Base-by-base conservation (phyloP, 1,140 invertebrate genomes). In the Thaumatotibia leucotreta region DNA sequence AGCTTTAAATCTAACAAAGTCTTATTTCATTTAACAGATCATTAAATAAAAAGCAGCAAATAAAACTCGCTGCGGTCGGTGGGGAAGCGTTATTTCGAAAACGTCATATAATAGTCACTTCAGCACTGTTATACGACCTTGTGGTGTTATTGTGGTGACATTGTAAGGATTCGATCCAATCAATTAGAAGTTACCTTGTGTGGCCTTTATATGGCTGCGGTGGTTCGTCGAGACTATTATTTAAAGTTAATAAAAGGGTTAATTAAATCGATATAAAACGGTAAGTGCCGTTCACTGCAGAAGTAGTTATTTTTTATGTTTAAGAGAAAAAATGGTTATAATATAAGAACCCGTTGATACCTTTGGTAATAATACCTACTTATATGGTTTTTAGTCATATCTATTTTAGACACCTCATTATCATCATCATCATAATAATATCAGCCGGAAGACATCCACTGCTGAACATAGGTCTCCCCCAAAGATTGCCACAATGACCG, bases 1-100 rank as follows among this genome's bases (percentile, higher is more conserved):
- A 33, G 50, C 22, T n/a, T 24, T 54, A 1, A 54, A 54, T n/a
- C 22, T n/a, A 58, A 58, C 52, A 58, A 58, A 58, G 24, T 58
- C 11, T 58, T 58, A 58, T 58, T 58, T 29, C 52, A 58, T 4
- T 58, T 58, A 58, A 58, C 17, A 58, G 52, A 27, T 58, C 52
- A 58, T 58, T 58, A 58, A 58, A 58, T 24, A 58, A 58, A 58
- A 27, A 58, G 52, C 39, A 14, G 39, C 52, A 29, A 23, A 27
- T 54, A 29, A 58, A 58, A 27, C 52, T 27, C 29, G 39, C 52
- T 58, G 11, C n/a, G 23, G 29, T 14, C 14, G 24, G 10, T 49
- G 17, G 4, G n/a, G 5, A 1, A 4, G 1, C 10, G 50, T 29
- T 29, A 29, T 24, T 58, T 27, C 6, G 6, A 31, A 58, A 58